Percentiles rank a stretch among this genome's conserved stretches.
These are phyloP conservation scores for Saccostrea glomerata DNA, from an alignment of 1,140 invertebrate species.

Conservation along the genomic window DNA sequence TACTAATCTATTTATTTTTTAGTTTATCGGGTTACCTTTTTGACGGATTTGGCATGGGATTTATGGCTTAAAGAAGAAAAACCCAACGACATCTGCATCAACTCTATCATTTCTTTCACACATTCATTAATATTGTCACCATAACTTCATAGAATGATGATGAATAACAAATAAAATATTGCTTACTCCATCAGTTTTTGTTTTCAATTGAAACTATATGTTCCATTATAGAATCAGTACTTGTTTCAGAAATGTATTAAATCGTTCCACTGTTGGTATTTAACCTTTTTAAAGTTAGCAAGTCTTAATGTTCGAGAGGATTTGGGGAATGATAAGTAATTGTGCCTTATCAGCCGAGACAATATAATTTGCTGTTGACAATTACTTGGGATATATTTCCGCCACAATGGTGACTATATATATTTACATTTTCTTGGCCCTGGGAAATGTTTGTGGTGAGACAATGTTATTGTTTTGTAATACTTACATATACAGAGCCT, in stretches of 20 bases:
- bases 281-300: no score
- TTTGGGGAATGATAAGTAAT: background rate
- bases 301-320: background rate
- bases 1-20: background rate
- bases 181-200: background rate
- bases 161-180: background rate
- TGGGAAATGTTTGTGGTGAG: conserved; percentile 11
- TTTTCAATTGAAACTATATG: background rate
- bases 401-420: conserved; percentile 1
- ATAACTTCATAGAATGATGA: background rate
- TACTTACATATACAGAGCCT: no score
- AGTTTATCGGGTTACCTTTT: conserved; percentile 19
- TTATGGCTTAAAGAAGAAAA: background rate
- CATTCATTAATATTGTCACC: background rate
- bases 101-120: background rate
- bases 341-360: background rate
- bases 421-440: conserved; percentile 33
- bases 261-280: no score
- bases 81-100: background rate
- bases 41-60: conserved; percentile 22
- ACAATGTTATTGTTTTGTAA: background rate
- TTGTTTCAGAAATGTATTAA: no score
- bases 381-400: background rate
- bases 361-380: background rate
- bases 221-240: no score